Conservation (phyloP, 2,888 invertebrate genomes). For the Eristalinus aeneus region DNA sequence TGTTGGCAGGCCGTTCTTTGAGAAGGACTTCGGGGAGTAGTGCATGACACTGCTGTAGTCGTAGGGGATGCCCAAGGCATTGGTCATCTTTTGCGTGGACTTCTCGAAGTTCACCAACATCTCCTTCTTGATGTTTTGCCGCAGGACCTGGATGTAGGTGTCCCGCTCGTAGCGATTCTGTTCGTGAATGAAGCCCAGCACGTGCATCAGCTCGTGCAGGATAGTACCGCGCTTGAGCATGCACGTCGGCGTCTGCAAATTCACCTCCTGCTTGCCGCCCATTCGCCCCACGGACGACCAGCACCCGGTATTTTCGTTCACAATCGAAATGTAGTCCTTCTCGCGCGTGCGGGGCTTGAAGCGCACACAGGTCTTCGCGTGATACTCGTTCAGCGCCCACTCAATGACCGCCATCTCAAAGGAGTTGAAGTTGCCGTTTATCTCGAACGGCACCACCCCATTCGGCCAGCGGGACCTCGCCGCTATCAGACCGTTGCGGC, state of each 20-base stretch:
- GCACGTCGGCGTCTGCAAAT: slow-evolving; percentile 88
- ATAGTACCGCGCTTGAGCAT: slow-evolving; percentile 86
- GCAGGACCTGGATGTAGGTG: slow-evolving; percentile 84
- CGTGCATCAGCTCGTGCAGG: slow-evolving; percentile 90
- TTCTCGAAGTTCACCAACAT: slow-evolving; percentile 87
- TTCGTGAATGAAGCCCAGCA: slow-evolving; percentile 89
- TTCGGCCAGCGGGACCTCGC: slow-evolving; percentile 84
- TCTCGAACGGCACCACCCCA: slow-evolving; percentile 86
- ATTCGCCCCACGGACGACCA: slow-evolving; percentile 89
- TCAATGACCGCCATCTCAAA: slow-evolving; percentile 84
- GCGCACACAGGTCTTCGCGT: slow-evolving; percentile 86
- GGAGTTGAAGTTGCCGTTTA: slow-evolving; percentile 84
- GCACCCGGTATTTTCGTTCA: slow-evolving; percentile 86
- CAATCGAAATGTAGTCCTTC: slow-evolving; percentile 86
- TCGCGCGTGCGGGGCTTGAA: slow-evolving; percentile 85
- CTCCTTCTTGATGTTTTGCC: slow-evolving; percentile 85
- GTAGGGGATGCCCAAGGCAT: slow-evolving; percentile 86
- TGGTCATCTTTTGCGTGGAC: slow-evolving; percentile 81
- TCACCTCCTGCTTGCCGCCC: slow-evolving; percentile 84
- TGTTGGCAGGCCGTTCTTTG: slow-evolving; percentile 86
- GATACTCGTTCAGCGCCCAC: slow-evolving; percentile 87
- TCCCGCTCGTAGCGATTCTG: slow-evolving; percentile 90
- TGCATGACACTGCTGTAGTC: slow-evolving; percentile 92
- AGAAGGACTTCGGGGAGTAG: slow-evolving; percentile 88
- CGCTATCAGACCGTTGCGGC: slow-evolving; percentile 84